Evolutionary conservation across 64 coral and sea anemone genomes (phyloP).

Genomic region (Montipora cactus): DNA sequence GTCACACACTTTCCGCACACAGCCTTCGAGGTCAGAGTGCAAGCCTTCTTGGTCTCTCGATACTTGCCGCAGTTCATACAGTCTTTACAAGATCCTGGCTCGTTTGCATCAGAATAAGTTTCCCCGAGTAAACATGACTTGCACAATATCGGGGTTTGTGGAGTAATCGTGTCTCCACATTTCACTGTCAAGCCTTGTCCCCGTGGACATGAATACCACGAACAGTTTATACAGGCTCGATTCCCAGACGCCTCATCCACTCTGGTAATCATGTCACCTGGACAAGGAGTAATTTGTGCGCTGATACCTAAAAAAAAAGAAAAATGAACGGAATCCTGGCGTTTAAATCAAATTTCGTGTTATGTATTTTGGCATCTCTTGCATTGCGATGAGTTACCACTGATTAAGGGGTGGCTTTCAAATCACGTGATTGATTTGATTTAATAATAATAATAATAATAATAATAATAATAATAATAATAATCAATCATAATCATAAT

Average conservation of each 20-base stretch:
- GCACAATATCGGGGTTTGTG: neutral
- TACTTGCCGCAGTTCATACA: constrained; percentile 31
- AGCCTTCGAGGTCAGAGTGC: constrained; percentile 12
- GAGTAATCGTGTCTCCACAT: constrained; percentile 13
- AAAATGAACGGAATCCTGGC: neutral
- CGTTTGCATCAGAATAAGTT: constrained; percentile 24
- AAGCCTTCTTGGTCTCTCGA: neutral
- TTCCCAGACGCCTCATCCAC: neutral
- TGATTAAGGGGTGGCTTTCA: too few species aligned
- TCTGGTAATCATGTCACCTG: neutral
- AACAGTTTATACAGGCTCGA: neutral
- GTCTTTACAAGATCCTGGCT: constrained; percentile 17
- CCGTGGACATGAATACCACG: neutral
- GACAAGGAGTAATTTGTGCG: neutral
- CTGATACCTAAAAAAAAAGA: neutral
- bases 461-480: too few species aligned
- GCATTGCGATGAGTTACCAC: too few species aligned
- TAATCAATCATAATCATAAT: too few species aligned
- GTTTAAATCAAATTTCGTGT: neutral
- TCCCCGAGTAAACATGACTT: constrained; percentile 25
- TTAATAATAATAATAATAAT: too few species aligned
- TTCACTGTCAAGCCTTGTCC: constrained; percentile 20
- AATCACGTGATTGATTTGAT: too few species aligned
- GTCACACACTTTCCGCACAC: constrained; percentile 25
- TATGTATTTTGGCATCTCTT: too few species aligned